Conservation (phyloP, 2,888 invertebrate genomes). For the Drosophila vallismaia region DNA sequence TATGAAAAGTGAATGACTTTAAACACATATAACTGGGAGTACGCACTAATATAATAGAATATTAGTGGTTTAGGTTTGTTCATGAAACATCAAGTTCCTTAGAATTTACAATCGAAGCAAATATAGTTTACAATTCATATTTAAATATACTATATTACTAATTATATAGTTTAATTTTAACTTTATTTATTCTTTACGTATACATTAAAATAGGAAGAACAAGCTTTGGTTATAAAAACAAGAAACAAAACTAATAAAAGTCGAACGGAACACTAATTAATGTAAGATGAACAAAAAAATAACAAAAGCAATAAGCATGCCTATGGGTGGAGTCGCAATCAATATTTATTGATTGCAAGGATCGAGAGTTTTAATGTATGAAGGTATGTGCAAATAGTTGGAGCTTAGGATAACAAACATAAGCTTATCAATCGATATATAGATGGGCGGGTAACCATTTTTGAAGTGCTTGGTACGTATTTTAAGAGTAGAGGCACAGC, state of each 20-base stretch:
- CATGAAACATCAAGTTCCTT: constrained; percentile 40
- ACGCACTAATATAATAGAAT: constrained; percentile 9
- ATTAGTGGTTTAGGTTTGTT: constrained; percentile 38
- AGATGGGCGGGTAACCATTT: constrained; percentile 19
- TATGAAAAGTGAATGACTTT: constrained; percentile 13
- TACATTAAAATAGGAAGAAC: constrained; percentile 64
- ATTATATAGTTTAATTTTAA: constrained; percentile 28
- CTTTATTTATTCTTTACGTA: constrained; percentile 39
- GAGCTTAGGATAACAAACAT: constrained; percentile 7
- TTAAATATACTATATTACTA: constrained; percentile 18
- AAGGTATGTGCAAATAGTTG: constrained; percentile 15
- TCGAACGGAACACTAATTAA: constrained; percentile 20
- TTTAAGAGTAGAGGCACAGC: constrained; percentile 42
- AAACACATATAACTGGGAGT: constrained; percentile 27
- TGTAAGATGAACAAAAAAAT: constrained; percentile 6
- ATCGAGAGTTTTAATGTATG: constrained; percentile 15
- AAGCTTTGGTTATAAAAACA: constrained; percentile 73
- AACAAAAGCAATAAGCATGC: constrained; percentile 29
- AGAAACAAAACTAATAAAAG: constrained; percentile 24
- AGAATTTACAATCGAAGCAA: constrained; percentile 34
- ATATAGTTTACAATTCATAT: constrained; percentile 35
- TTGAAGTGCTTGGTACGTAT: constrained; percentile 16
- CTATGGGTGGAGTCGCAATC: constrained; percentile 7
- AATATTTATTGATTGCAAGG: constrained; percentile 6
- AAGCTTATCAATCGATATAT: constrained; percentile 17